phyloP scores from a whole-genome alignment of 2,888 invertebrate genomes.

The Pseudococcus jackbeardsleyi region DNA sequence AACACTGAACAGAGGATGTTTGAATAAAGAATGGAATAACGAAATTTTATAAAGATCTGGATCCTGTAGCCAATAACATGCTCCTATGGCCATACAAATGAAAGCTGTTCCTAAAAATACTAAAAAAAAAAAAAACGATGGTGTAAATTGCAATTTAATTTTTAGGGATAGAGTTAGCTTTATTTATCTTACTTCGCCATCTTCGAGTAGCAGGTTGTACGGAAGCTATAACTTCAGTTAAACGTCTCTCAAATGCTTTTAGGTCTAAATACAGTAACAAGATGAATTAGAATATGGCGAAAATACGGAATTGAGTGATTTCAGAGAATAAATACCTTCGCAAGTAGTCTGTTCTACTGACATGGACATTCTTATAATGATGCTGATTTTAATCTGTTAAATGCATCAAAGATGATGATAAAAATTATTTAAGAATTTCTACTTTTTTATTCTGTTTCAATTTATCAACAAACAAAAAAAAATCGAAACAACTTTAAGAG shows the following conservation, averaged over 20 bases:
- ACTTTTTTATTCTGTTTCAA: background rate
- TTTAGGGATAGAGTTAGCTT: too few species aligned
- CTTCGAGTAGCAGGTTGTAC: constrained; percentile 93
- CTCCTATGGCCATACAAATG: constrained; percentile 91
- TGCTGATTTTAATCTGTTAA: background rate
- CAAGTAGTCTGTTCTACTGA: constrained; percentile 91
- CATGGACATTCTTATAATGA: constrained; percentile 71
- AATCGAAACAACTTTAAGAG: background rate
- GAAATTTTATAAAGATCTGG: constrained; percentile 93
- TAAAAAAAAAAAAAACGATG: constrained; percentile 71
- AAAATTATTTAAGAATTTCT: background rate
- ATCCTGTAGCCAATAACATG: constrained; percentile 96
- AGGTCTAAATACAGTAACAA: constrained; percentile 78
- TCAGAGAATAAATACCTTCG: constrained; percentile 77
- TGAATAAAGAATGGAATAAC: constrained; percentile 89
- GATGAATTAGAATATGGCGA: background rate
- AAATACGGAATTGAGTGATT: background rate
- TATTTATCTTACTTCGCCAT: constrained; percentile 88
- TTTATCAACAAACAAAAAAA: background rate
- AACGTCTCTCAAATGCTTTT: constrained; percentile 95
- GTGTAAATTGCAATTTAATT: background rate
- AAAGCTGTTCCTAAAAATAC: constrained; percentile 89
- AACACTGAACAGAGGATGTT: constrained; percentile 94
- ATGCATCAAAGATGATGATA: background rate
- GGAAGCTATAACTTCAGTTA: constrained; percentile 97